These are phyloP conservation scores for Agapornis canus DNA, from an alignment of 2,797 vertebrate genomes.

Conservation along the genomic window DNA sequence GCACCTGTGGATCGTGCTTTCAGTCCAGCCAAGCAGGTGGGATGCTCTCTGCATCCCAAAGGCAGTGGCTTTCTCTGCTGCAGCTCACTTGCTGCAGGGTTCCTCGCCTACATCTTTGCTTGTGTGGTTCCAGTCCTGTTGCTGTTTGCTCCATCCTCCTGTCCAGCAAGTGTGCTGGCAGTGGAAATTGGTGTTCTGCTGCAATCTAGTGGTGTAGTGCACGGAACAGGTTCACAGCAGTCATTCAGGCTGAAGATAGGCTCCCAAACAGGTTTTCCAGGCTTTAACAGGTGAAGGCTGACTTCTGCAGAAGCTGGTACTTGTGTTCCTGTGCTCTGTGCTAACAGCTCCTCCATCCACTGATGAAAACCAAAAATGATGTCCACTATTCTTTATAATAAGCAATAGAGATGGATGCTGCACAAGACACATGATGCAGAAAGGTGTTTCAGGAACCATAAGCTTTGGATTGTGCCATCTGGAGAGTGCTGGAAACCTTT, in stretches of 20 bases:
- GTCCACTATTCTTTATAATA: not conserved
- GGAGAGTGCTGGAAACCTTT: not conserved
- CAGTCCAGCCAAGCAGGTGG: accelerated
- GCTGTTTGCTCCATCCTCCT: not conserved
- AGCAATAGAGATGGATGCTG: not conserved
- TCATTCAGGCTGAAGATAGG: not conserved
- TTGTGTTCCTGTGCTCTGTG: accelerated
- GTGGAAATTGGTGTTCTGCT: conserved; percentile 29
- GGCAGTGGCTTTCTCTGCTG: not conserved
- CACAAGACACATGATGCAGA: not conserved
- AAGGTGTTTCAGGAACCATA: not conserved
- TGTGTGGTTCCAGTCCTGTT: not conserved
- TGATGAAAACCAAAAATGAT: not conserved
- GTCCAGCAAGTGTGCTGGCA: accelerated
- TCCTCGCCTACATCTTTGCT: not conserved
- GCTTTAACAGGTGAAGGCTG: not conserved
- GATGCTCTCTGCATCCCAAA: not conserved
- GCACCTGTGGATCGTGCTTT: accelerated
- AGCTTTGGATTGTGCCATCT: not conserved
- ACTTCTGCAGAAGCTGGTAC: not conserved
- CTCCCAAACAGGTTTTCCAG: not conserved
- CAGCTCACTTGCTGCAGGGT: not conserved
- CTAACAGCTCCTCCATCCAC: not conserved
- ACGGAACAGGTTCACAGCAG: not conserved
- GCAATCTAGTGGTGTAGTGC: conserved; percentile 57